These are phyloP conservation scores for Drosophila rhopaloa DNA, from an alignment of 1,140 invertebrate species.

Conservation along the genomic window DNA sequence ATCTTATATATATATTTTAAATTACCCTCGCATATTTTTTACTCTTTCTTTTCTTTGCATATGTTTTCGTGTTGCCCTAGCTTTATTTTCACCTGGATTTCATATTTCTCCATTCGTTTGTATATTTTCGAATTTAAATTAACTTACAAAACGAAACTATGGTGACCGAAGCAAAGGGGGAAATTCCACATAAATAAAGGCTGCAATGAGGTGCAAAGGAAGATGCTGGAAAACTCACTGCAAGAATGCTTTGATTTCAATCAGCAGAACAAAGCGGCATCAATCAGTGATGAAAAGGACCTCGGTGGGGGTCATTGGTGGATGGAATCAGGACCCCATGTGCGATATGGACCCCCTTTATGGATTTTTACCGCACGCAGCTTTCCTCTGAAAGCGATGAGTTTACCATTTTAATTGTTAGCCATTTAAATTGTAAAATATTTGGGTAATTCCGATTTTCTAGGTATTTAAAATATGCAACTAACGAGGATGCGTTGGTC, in stretches of 20 bases:
- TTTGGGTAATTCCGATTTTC: neutral
- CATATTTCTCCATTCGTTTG: too few relatives aligned
- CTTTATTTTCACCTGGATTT: too few relatives aligned
- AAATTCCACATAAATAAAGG: neutral
- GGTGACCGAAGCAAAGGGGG: neutral
- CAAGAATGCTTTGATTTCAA: neutral
- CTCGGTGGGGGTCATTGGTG: neutral
- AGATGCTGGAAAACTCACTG: too few relatives aligned
- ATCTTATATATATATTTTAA: too few relatives aligned
- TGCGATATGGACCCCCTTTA: neutral
- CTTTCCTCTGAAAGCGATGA: neutral
- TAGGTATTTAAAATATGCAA: constrained; percentile 5
- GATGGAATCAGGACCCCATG: neutral
- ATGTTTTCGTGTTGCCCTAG: too few relatives aligned
- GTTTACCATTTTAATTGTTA: neutral
- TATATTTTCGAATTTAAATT: too few relatives aligned
- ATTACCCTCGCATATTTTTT: too few relatives aligned
- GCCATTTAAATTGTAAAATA: neutral
- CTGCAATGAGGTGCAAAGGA: neutral
- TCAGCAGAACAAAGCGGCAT: neutral
- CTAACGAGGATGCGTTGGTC: constrained; percentile 1
- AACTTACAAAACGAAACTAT: neutral
- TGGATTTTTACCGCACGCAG: neutral
- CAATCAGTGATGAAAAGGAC: neutral
- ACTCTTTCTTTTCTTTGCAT: too few relatives aligned